These are phyloP conservation scores for Noctua comes DNA, from an alignment of 2,888 invertebrate species.

Conservation along the genomic window DNA sequence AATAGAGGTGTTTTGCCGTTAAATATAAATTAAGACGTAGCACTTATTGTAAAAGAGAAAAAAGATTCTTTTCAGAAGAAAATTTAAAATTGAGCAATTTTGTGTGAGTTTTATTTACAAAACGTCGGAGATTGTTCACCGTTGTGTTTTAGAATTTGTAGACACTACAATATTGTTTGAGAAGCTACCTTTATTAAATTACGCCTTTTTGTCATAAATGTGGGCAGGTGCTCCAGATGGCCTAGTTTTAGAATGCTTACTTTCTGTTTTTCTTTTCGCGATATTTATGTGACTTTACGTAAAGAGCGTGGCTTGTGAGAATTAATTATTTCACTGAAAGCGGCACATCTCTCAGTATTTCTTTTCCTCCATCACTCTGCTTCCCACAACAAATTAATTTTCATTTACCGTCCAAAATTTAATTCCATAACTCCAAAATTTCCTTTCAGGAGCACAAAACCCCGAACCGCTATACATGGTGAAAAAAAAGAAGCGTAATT, in stretches of 20 bases:
- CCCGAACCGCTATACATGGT: conserved; percentile 37
- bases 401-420: conserved; percentile 25
- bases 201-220: conserved; percentile 32
- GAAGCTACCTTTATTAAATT: conserved; percentile 31
- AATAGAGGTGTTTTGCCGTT: conserved; percentile 42
- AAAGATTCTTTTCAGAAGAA: conserved; percentile 39
- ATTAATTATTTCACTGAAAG: not conserved
- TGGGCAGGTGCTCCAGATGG: conserved; percentile 27
- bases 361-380: not conserved
- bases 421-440: conserved; percentile 45
- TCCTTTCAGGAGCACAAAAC: conserved; percentile 28
- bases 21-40: conserved; percentile 53
- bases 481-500: conserved; percentile 62
- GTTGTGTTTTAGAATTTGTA: conserved; percentile 39
- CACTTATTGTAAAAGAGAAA: conserved; percentile 43
- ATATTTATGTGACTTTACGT: conserved; percentile 3
- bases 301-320: not conserved
- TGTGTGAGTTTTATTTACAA: conserved; percentile 47
- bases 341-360: conserved; percentile 22
- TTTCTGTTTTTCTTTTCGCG: not conserved
- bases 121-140: conserved; percentile 29
- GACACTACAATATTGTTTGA: conserved; percentile 25
- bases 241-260: conserved; percentile 15
- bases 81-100: conserved; percentile 50
- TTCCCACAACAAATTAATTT: conserved; percentile 31